These are phyloP conservation scores for Falco peregrinus DNA, from an alignment of 2,797 vertebrate genomes.

Conservation along the genomic window DNA sequence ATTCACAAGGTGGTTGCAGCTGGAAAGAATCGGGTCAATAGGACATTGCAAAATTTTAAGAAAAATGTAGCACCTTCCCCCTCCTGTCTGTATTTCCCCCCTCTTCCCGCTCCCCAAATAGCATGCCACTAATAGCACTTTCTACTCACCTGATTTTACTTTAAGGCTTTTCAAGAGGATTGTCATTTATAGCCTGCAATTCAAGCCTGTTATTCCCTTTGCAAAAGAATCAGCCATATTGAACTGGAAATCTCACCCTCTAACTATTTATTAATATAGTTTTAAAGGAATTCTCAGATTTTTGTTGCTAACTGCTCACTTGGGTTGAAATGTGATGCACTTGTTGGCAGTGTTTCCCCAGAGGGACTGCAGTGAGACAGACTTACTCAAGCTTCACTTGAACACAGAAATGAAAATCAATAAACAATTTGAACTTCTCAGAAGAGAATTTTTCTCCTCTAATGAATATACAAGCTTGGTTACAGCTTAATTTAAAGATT, in stretches of 20 bases:
- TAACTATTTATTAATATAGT: conserved; percentile 78
- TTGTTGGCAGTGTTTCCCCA: conserved; percentile 79
- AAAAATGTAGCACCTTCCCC: background rate
- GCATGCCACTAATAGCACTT: background rate
- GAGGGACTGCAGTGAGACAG: conserved; percentile 86
- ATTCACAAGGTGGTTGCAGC: background rate
- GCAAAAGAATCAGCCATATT: conserved; percentile 64
- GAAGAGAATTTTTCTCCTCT: conserved; percentile 93
- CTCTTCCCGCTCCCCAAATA: background rate
- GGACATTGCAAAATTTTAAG: background rate
- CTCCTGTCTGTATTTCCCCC: background rate
- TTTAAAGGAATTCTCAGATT: conserved; percentile 79
- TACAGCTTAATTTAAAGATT: conserved; percentile 86
- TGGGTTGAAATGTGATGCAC: conserved; percentile 79
- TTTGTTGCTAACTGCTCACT: conserved; percentile 68
- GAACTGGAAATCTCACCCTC: conserved; percentile 72
- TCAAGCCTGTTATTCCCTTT: conserved; percentile 48
- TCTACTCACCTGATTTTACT: conserved; percentile 27
- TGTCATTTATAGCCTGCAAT: conserved; percentile 34
- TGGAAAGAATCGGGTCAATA: background rate
- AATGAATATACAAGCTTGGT: conserved; percentile 98
- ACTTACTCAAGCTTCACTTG: conserved; percentile 93
- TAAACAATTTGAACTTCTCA: conserved; percentile 99
- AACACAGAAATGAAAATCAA: conserved; percentile 99
- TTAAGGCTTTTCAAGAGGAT: conserved; percentile 27